A percentile compares a stretch with the other conserved stretches of the same genome.
Evolutionary conservation across 2,888 invertebrate genomes (phyloP).

Genomic region (Tridacna gigas): DNA sequence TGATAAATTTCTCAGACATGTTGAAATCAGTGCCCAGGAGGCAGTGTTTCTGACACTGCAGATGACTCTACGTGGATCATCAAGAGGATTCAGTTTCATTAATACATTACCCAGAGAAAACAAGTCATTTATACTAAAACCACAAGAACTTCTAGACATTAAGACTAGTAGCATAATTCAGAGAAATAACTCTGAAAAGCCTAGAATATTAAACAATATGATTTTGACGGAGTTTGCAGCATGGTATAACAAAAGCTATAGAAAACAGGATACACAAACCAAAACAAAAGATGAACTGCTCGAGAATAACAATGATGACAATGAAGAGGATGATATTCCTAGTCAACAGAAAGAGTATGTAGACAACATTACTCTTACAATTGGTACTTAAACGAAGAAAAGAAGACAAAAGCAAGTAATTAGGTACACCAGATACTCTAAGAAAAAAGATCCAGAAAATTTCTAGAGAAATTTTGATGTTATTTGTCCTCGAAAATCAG

Average conservation of each 20-base stretch:
- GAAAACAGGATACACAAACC: background rate
- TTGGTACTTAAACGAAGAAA: background rate
- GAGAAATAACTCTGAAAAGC: conserved; percentile 33
- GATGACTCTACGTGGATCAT: conserved; percentile 16
- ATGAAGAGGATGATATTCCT: background rate
- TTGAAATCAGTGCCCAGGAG: conserved; percentile 41
- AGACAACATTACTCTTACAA: conserved; percentile 2
- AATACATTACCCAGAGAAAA: conserved; percentile 22
- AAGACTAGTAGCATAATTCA: conserved; percentile 33
- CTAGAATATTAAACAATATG: background rate
- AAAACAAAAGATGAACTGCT: background rate
- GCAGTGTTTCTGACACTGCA: conserved; percentile 33
- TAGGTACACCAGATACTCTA: conserved; percentile 2
- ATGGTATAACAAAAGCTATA: background rate
- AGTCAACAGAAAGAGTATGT: conserved; percentile 1
- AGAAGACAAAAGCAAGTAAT: conserved; percentile 2
- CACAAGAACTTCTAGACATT: conserved; percentile 25
- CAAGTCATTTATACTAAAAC: conserved; percentile 39
- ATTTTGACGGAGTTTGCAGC: conserved; percentile 42
- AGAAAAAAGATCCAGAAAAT: conserved; percentile 61
- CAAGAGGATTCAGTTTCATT: conserved; percentile 18
- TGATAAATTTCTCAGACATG: conserved; percentile 31
- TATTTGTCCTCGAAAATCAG: conserved; percentile 74
- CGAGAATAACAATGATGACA: background rate
- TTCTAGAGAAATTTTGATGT: conserved; percentile 65